Conservation (phyloP, 2,888 invertebrate genomes). For the Lepidocyrtoides sp. region DNA sequence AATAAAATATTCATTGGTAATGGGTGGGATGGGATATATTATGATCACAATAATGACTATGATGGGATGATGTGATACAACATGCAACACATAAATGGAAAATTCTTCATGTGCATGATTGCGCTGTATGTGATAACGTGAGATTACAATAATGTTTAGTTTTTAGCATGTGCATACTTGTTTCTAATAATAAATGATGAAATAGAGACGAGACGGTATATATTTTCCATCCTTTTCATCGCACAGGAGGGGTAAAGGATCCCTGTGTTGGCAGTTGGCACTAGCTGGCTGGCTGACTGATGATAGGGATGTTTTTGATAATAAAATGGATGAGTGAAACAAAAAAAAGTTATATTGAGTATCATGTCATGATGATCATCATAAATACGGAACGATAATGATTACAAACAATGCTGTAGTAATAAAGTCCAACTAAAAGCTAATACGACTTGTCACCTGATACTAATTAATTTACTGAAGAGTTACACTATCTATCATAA, state of each 20-base stretch:
- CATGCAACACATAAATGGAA: too few relatives aligned
- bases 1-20: slow-evolving; percentile 12
- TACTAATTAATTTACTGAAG: slow-evolving; percentile 65
- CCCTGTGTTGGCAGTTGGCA: slow-evolving; percentile 9
- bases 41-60: not conserved
- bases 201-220: not conserved
- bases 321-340: slow-evolving; percentile 31
- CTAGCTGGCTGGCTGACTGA: not conserved
- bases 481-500: not conserved
- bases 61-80: too few relatives aligned
- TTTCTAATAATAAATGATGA: not conserved
- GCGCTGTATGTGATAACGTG: not conserved
- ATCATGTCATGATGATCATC: not conserved
- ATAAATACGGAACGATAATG: too few relatives aligned
- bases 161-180: not conserved
- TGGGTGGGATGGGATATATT: not conserved
- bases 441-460: slow-evolving; percentile 63
- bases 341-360: slow-evolving; percentile 9
- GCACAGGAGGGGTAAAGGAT: not conserved
- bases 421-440: slow-evolving; percentile 44
- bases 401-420: not conserved
- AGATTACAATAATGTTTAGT: not conserved
- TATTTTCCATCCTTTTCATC: slow-evolving; percentile 23
- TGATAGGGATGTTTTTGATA: not conserved
- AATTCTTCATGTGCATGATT: not conserved